A percentile compares a stretch with the other conserved stretches of the same genome.
Conservation (phyloP, 2,113 vertebrate species). For the Poeciliopsis turrubarensis region DNA sequence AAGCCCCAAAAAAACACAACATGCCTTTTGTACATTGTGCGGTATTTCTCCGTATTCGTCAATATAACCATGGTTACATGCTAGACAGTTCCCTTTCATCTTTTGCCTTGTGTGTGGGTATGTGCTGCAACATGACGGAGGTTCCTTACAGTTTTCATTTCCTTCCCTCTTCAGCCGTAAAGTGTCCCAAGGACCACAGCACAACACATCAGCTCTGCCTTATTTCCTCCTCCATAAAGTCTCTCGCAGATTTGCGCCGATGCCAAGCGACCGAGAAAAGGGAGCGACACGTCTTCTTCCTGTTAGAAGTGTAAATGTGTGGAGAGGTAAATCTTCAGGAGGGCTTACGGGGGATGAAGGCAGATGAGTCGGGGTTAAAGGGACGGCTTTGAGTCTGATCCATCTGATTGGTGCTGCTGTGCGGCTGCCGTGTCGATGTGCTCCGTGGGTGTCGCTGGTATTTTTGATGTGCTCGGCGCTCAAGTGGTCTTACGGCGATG, state of each 20-base stretch:
- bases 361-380: constrained; percentile 15
- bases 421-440: background rate
- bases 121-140: background rate
- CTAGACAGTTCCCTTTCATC: background rate
- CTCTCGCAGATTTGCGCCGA: background rate
- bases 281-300: background rate
- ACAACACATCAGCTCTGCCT: background rate
- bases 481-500: constrained; percentile 12
- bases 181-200: background rate
- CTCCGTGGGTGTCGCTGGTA: constrained; percentile 13
- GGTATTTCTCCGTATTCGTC: background rate
- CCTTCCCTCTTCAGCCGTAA: background rate
- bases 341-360: constrained; percentile 10
- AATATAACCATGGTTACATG: background rate
- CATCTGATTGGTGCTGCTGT: constrained; percentile 5
- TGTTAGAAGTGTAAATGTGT: constrained; percentile 24
- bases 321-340: constrained; percentile 2
- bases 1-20: background rate
- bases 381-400: constrained; percentile 13
- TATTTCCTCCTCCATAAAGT: background rate
- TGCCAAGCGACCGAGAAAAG: constrained; percentile 2
- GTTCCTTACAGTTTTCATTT: background rate
- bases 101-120: background rate
- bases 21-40: background rate
- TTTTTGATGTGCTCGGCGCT: constrained; percentile 5